Conservation (phyloP, 2,797 vertebrate genomes). For the Gymnoscopelus microlampas region DNA sequence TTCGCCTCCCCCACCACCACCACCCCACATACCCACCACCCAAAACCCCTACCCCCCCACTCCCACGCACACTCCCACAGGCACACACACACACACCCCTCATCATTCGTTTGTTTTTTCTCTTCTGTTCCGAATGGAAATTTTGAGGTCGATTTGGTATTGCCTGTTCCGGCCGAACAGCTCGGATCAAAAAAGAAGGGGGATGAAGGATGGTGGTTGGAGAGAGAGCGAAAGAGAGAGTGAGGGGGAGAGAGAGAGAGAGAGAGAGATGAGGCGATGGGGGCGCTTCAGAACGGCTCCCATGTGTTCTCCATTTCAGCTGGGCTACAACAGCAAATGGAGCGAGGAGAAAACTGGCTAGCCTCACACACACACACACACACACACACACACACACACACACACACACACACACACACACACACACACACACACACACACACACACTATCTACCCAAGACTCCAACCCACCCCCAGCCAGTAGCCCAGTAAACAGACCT, state of each 20-base stretch:
- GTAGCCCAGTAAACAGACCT: neutral
- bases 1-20: constrained; percentile 24
- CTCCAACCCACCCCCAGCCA: neutral
- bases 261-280: constrained; percentile 30
- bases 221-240: constrained; percentile 61
- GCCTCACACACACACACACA: constrained; percentile 43
- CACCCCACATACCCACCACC: no score
- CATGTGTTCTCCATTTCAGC: constrained; percentile 81
- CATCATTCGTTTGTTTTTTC: constrained; percentile 5
- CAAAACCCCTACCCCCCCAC: neutral
- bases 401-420: constrained; percentile 34
- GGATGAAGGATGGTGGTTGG: constrained; percentile 4
- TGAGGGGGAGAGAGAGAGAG: constrained; percentile 10
- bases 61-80: no score
- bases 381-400: constrained; percentile 31
- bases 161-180: constrained; percentile 76
- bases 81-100: no score
- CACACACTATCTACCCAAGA: constrained; percentile 5
- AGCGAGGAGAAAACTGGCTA: constrained; percentile 72
- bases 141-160: constrained; percentile 79
- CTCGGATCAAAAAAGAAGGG: constrained; percentile 65
- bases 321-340: constrained; percentile 79
- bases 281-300: constrained; percentile 67
- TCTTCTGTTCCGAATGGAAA: constrained; percentile 80
- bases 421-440: constrained; percentile 41